A percentile compares a stretch with the other conserved stretches of the same genome.
phyloP scores from a whole-genome alignment of 92 coral and sea anemone species.

The Zoanthus gigantus region DNA sequence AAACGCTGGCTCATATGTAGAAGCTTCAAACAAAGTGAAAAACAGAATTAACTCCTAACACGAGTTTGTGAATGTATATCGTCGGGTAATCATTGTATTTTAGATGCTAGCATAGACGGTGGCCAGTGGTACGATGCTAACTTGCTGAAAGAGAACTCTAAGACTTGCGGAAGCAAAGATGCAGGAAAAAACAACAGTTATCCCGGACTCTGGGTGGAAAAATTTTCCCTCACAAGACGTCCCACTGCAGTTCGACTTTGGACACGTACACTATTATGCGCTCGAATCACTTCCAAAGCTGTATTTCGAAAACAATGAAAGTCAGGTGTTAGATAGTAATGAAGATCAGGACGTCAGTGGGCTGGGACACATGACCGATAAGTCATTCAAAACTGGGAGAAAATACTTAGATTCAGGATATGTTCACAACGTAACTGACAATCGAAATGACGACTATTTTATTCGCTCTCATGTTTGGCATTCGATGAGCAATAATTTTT shows the following conservation, averaged over 20 bases:
- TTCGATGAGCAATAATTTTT: constrained; percentile 46
- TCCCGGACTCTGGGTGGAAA: constrained; percentile 58
- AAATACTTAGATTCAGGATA: constrained; percentile 58
- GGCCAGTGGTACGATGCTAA: no score
- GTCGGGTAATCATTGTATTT: no score
- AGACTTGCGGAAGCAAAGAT: no score
- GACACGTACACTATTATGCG: constrained; percentile 59
- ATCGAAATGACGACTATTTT: constrained; percentile 39
- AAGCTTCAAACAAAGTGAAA: no score
- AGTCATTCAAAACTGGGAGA: constrained; percentile 50
- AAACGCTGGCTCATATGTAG: no score
- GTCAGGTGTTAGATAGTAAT: no score
- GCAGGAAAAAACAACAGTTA: neutral
- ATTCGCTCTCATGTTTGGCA: constrained; percentile 63
- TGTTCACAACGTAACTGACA: constrained; percentile 59
- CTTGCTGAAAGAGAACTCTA: no score
- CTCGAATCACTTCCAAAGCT: constrained; percentile 49
- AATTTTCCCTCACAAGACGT: constrained; percentile 55
- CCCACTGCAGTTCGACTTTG: constrained; percentile 57
- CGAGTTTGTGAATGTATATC: no score
- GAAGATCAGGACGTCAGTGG: constrained; percentile 11
- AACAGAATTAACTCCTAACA: no score
- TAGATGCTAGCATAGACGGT: no score
- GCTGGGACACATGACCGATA: constrained; percentile 67
- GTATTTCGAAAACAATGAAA: neutral